A percentile compares a stretch with the other conserved stretches of the same genome.
Evolutionary conservation across 1,140 invertebrate genomes (phyloP).

Genomic region (Ceratoteleas bidentatus): DNA sequence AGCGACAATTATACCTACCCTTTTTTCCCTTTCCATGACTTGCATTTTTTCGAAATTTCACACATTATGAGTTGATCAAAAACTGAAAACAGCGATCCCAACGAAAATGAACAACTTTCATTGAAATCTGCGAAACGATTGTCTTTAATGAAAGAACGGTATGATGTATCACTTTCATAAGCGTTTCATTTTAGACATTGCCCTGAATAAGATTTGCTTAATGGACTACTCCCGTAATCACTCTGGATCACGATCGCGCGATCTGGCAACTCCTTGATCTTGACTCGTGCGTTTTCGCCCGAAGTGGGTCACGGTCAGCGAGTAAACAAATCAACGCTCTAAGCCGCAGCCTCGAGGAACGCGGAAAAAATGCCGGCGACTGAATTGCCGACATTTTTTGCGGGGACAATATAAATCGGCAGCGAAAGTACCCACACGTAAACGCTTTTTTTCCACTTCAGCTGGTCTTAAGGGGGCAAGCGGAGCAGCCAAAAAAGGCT

Average conservation of each 20-base stretch:
- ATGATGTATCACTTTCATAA: conserved; percentile 62
- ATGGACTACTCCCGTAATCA: conserved; percentile 25
- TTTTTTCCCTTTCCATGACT: too few species aligned
- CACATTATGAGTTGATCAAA: too few species aligned
- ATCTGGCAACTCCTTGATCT: conserved; percentile 56
- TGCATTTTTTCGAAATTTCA: too few species aligned
- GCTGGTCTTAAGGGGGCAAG: too few species aligned
- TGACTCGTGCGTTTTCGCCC: conserved; percentile 52
- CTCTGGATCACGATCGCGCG: conserved; percentile 65
- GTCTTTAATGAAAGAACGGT: conserved; percentile 49
- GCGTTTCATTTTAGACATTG: conserved; percentile 52
- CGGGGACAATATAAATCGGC: not conserved
- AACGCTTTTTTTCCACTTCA: too few species aligned
- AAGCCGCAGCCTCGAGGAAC: conserved; percentile 31
- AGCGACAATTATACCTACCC: too few species aligned
- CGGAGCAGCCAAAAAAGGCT: too few species aligned
- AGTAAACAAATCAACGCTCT: conserved; percentile 57
- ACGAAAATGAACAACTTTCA: conserved; percentile 56
- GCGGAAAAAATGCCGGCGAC: conserved; percentile 25
- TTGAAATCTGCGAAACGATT: conserved; percentile 35
- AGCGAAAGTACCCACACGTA: not conserved
- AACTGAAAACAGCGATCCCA: too few species aligned
- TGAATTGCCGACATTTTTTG: conserved; percentile 28
- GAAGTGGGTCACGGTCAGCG: conserved; percentile 71
- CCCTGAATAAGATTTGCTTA: conserved; percentile 38